Conservation (phyloP, 2,797 vertebrate genomes). For the Chelonia mydas region DNA sequence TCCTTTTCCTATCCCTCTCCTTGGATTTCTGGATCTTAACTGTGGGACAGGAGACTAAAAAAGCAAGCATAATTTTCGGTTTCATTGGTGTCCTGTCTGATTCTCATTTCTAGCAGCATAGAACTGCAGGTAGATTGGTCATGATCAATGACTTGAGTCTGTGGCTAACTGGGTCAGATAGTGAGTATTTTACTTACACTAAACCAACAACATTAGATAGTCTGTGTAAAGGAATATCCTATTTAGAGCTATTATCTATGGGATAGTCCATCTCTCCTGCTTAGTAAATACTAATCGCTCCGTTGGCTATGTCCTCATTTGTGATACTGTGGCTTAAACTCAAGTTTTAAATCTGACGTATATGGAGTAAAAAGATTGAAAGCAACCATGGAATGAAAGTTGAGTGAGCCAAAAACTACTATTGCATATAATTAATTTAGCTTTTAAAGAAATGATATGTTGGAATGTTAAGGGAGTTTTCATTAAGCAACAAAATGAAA, state of each 20-base stretch:
- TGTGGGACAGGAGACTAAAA: not conserved
- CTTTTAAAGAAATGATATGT: not conserved
- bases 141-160: not conserved
- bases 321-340: not conserved
- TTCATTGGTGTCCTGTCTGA: not conserved
- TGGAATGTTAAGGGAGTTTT: constrained; percentile 15
- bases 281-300: not conserved
- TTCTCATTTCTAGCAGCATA: not conserved
- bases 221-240: not conserved
- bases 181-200: not conserved
- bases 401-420: not conserved
- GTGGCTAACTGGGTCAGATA: not conserved
- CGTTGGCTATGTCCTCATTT: not conserved
- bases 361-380: not conserved
- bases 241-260: not conserved
- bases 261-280: not conserved
- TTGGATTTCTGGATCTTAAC: not conserved
- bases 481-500: constrained; percentile 24
- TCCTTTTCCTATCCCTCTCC: not conserved
- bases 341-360: not conserved
- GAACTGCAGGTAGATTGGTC: not conserved
- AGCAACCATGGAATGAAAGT: not conserved
- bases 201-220: not conserved
- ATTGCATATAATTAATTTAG: not conserved
- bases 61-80: not conserved